phyloP scores from a whole-genome alignment of 2,113 vertebrate species.

The Oryzias javanicus region DNA sequence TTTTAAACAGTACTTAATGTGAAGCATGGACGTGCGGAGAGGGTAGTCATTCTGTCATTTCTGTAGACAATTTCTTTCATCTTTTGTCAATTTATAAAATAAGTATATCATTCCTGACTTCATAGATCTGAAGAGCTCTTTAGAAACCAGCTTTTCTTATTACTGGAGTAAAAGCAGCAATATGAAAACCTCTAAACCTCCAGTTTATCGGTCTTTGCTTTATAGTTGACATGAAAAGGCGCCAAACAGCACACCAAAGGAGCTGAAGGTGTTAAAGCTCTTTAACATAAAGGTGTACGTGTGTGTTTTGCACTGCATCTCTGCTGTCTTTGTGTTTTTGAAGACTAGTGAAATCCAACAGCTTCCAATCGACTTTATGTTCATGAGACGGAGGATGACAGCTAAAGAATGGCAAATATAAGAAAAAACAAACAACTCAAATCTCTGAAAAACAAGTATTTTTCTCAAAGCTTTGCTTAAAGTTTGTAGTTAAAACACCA shows the following conservation, averaged over 20 bases:
- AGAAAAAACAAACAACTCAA: not conserved
- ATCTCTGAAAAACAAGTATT: no score
- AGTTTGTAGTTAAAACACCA: no score
- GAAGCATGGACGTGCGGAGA: slow-evolving; percentile 13
- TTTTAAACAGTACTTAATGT: slow-evolving; percentile 19
- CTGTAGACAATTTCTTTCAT: not conserved
- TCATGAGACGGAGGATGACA: slow-evolving; percentile 13
- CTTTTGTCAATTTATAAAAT: not conserved
- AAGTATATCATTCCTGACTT: not conserved
- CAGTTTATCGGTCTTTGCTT: slow-evolving; percentile 20
- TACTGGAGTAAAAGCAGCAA: not conserved
- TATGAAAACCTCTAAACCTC: slow-evolving; percentile 12
- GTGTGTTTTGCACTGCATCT: slow-evolving; percentile 23
- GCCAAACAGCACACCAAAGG: slow-evolving; percentile 19
- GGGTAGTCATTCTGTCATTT: not conserved
- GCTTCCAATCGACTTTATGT: slow-evolving; percentile 9
- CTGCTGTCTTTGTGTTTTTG: slow-evolving; percentile 13
- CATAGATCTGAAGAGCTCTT: not conserved
- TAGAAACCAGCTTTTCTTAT: not conserved
- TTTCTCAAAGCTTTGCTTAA: no score
- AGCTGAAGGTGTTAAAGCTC: slow-evolving; percentile 23
- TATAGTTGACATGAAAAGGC: slow-evolving; percentile 23
- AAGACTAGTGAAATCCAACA: not conserved
- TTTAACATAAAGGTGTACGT: slow-evolving; percentile 40
- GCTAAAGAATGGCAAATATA: not conserved